phyloP scores from a whole-genome alignment of 2,797 vertebrate genomes.

The Diplodus sargus region DNA sequence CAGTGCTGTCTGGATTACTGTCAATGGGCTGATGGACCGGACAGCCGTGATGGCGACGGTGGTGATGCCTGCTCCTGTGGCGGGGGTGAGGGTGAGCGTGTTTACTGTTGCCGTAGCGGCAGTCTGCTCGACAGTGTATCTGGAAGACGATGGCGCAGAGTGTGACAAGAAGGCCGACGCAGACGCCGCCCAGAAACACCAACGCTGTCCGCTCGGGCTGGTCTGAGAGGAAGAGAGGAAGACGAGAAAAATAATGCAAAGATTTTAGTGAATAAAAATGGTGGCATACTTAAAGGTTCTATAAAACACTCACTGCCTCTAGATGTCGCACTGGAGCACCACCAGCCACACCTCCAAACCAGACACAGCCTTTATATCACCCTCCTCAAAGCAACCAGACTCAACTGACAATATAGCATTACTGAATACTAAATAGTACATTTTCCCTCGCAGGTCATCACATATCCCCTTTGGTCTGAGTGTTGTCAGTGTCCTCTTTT shows the following conservation, averaged over 20 bases:
- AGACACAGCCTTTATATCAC: no score
- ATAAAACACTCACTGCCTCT: no score
- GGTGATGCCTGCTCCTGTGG: slow-evolving; percentile 63
- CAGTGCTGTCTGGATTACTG: slow-evolving; percentile 71
- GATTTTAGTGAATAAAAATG: neutral
- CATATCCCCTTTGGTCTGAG: no score
- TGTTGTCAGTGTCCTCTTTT: no score
- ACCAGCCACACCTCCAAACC: no score
- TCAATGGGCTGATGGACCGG: slow-evolving; percentile 57
- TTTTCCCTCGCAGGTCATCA: no score
- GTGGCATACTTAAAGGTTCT: neutral
- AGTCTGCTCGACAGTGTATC: slow-evolving; percentile 92
- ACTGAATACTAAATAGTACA: no score
- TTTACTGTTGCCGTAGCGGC: slow-evolving; percentile 81
- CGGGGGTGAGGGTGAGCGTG: slow-evolving; percentile 62
- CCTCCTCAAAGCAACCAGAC: no score
- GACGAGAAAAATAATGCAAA: neutral
- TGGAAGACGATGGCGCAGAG: slow-evolving; percentile 90
- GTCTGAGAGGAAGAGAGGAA: slow-evolving; percentile 80
- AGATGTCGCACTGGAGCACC: no score
- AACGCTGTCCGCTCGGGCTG: slow-evolving; percentile 91
- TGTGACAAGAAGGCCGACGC: slow-evolving; percentile 90
- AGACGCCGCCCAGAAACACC: slow-evolving; percentile 93
- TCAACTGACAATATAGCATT: no score
- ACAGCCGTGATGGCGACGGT: slow-evolving; percentile 55